Conservation (phyloP, 1,140 invertebrate genomes). For the Leptinotarsa lineolata region DNA sequence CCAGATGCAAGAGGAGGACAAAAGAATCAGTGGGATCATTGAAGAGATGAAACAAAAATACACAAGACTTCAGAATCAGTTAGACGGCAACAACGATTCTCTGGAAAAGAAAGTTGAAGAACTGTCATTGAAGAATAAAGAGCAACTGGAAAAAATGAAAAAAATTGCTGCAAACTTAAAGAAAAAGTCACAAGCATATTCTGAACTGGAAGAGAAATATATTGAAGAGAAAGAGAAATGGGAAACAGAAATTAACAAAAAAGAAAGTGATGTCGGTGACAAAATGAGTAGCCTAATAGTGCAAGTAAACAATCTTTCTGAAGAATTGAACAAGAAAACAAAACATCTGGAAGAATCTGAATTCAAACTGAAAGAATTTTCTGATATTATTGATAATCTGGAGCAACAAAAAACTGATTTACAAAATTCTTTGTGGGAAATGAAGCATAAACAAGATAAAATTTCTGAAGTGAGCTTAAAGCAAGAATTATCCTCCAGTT, state of each 20-base stretch:
- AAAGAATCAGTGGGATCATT: slow-evolving; percentile 61
- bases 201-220: slow-evolving; percentile 66
- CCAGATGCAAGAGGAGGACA: slow-evolving; percentile 60
- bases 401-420: slow-evolving; percentile 35
- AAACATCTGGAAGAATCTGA: slow-evolving; percentile 45
- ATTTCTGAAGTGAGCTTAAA: slow-evolving; percentile 40
- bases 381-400: slow-evolving; percentile 31
- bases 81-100: slow-evolving; percentile 48
- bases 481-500: slow-evolving; percentile 42
- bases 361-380: slow-evolving; percentile 28
- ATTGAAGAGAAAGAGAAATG: slow-evolving; percentile 51
- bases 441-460: slow-evolving; percentile 39
- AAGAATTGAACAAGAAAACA: slow-evolving; percentile 46
- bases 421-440: slow-evolving; percentile 37
- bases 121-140: slow-evolving; percentile 57
- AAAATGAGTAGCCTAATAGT: slow-evolving; percentile 50
- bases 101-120: slow-evolving; percentile 57
- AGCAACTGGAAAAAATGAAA: slow-evolving; percentile 73
- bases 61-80: slow-evolving; percentile 53
- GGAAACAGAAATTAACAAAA: slow-evolving; percentile 51
- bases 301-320: slow-evolving; percentile 47
- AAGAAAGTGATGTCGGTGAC: slow-evolving; percentile 50
- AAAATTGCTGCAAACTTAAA: slow-evolving; percentile 76
- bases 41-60: slow-evolving; percentile 56
- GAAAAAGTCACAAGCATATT: slow-evolving; percentile 67